Evolutionary conservation across 2,113 vertebrate genomes (phyloP).

Genomic region (Holacanthus passer): DNA sequence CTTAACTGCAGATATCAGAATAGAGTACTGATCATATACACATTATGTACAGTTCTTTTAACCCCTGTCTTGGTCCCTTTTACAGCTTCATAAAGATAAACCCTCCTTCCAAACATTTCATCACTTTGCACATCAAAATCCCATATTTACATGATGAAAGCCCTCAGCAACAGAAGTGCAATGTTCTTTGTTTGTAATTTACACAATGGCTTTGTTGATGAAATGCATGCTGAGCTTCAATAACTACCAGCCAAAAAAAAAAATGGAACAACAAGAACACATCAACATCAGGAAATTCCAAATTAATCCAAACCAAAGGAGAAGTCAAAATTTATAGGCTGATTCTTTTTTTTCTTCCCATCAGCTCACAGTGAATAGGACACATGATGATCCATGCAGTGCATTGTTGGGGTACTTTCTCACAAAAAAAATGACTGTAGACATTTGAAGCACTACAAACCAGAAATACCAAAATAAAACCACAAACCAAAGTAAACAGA

Average conservation of each 20-base stretch:
- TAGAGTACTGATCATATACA: slow-evolving; percentile 85
- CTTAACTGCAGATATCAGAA: slow-evolving; percentile 81
- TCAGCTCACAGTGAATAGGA: slow-evolving; percentile 90
- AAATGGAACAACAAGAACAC: slow-evolving; percentile 83
- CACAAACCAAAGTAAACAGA: slow-evolving; percentile 85
- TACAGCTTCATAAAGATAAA: slow-evolving; percentile 69
- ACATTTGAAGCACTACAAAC: slow-evolving; percentile 86
- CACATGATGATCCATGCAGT: slow-evolving; percentile 90
- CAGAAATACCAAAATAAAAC: too few relatives aligned
- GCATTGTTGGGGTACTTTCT: slow-evolving; percentile 82
- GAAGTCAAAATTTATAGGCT: slow-evolving; percentile 77
- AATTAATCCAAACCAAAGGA: slow-evolving; percentile 43
- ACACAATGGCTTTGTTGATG: slow-evolving; percentile 85
- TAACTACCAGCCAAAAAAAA: slow-evolving; percentile 85
- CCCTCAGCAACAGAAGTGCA: slow-evolving; percentile 86
- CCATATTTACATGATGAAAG: slow-evolving; percentile 85
- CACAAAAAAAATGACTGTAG: slow-evolving; percentile 75
- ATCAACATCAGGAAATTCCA: slow-evolving; percentile 82
- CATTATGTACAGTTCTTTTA: slow-evolving; percentile 87
- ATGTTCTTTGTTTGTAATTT: slow-evolving; percentile 79
- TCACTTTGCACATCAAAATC: slow-evolving; percentile 65
- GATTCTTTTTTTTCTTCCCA: slow-evolving; percentile 71
- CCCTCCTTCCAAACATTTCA: slow-evolving; percentile 57
- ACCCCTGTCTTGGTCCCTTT: slow-evolving; percentile 79
- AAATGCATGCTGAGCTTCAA: slow-evolving; percentile 90